Evolutionary conservation across 1,140 invertebrate species (phyloP).

Genomic region (Conus betulinus): DNA sequence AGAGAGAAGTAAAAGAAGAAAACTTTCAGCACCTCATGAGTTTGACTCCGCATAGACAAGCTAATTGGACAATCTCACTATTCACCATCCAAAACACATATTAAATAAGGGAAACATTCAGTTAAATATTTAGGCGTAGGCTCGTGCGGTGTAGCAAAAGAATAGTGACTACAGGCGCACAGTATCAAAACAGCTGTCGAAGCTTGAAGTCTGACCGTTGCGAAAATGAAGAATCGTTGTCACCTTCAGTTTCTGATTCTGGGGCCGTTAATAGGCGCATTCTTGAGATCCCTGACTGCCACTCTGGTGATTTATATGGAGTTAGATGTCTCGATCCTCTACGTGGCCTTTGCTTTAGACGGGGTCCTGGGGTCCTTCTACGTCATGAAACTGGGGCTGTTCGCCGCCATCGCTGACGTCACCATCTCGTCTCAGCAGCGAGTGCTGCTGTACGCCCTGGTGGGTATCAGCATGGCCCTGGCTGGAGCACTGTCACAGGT

Average conservation of each 20-base stretch:
- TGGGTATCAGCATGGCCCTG: conserved; percentile 3
- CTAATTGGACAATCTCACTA: too few species aligned
- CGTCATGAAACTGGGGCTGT: conserved; percentile 7
- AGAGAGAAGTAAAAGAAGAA: too few species aligned
- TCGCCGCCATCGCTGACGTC: conserved; percentile 39
- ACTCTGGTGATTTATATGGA: conserved; percentile 20
- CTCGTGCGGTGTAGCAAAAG: too few species aligned
- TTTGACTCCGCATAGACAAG: too few species aligned
- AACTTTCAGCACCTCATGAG: too few species aligned
- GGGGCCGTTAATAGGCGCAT: not conserved
- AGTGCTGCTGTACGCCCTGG: conserved; percentile 26
- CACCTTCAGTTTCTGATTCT: not conserved
- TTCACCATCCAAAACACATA: too few species aligned
- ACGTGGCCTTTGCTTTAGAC: conserved; percentile 33
- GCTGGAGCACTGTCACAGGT: conserved; percentile 35
- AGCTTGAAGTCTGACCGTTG: too few species aligned
- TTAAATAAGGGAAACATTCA: too few species aligned
- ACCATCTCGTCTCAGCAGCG: not conserved
- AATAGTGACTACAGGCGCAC: too few species aligned
- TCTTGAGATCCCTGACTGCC: conserved; percentile 3
- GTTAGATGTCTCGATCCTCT: conserved; percentile 29
- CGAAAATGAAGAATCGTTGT: too few species aligned
- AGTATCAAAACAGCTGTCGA: too few species aligned
- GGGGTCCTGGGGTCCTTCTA: conserved; percentile 38
- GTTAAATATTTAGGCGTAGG: too few species aligned